These are phyloP conservation scores for Hafferia zeledoni DNA, from an alignment of 2,797 vertebrate genomes.

Conservation along the genomic window DNA sequence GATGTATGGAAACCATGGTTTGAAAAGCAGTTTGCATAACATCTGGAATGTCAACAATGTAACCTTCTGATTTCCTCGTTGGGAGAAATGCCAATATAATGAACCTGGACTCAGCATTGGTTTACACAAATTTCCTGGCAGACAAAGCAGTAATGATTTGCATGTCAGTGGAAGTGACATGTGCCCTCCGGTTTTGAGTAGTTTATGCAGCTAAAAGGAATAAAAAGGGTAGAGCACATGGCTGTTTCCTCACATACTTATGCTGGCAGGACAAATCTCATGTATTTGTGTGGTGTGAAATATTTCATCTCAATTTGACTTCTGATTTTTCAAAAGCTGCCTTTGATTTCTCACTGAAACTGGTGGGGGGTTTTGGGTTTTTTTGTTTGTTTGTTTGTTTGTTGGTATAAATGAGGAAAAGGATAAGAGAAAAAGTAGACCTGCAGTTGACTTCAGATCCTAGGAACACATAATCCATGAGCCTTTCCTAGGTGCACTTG, in stretches of 20 bases:
- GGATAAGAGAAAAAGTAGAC: not conserved
- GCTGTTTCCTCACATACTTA: not conserved
- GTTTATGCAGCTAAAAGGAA: conserved; percentile 44
- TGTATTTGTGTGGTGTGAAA: not conserved
- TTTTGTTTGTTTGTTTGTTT: not conserved
- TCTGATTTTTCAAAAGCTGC: not conserved
- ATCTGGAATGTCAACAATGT: conserved; percentile 58
- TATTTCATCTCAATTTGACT: not conserved
- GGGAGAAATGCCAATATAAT: conserved; percentile 58
- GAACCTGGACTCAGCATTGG: conserved; percentile 52
- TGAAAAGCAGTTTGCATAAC: conserved; percentile 54
- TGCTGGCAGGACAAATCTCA: not conserved
- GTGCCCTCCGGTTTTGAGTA: conserved; percentile 53
- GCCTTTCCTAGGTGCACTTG: not conserved
- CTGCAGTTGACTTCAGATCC: not conserved
- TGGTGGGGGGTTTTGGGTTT: too few relatives aligned
- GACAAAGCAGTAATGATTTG: conserved; percentile 69
- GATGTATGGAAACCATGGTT: conserved; percentile 31
- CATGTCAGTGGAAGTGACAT: conserved; percentile 47
- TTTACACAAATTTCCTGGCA: conserved; percentile 69
- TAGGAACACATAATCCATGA: not conserved
- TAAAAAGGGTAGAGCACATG: conserved; percentile 1
- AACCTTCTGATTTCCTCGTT: conserved; percentile 63
- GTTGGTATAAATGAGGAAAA: not conserved
- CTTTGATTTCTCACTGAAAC: not conserved